Evolutionary conservation across 2,888 invertebrate genomes (phyloP), one percentile per base, ranked within the genome.

Genomic region (Nineta flava): DNA sequence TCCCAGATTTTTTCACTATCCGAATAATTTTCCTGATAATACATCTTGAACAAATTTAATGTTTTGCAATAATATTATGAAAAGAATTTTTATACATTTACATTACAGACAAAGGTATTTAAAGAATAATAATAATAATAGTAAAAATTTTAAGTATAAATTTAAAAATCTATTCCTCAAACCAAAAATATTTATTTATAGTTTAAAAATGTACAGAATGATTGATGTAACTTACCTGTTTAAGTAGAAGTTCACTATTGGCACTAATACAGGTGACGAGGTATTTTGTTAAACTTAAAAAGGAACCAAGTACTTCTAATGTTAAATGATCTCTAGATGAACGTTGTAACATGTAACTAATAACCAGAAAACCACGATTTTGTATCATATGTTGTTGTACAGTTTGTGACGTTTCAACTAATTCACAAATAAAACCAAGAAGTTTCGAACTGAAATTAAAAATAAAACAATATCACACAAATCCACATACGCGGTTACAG

Each of bases 361-460:
- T 94, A 55, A 99, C 95, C 60, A 99, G 79, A 71, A 99, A 97
- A 52, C 97, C 99, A 59, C 95, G 84, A 67, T 94, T 95, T 69
- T 97, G 97, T 66, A 96, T 88, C 87, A 99, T 93, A 68, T 99
- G 99, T 65, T 99, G 97, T 65, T 99, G 99, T 52, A 97, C 95
- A 38, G 94, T 94, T 64, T 90, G 86, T 58, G 96, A 97, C 42
- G 91, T 91, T 68, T 95, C 94, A 57, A 99, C 88, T 63, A 99
- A 75, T 63, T 96, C 95, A 68, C 95, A 95, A 60, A 99, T 90
- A 73, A 99, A 92, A 54, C 93, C 91, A 66, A 99, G 78, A 55
- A 99, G 76, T 66, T 94, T 95, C 48, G 93, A 92, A 76, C 95
- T 88, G 72, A 54, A 71, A 69, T 53, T 48, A 55, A 56, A 53